phyloP scores from a whole-genome alignment of 2,113 vertebrate species.

The Eulemur rufifrons region DNA sequence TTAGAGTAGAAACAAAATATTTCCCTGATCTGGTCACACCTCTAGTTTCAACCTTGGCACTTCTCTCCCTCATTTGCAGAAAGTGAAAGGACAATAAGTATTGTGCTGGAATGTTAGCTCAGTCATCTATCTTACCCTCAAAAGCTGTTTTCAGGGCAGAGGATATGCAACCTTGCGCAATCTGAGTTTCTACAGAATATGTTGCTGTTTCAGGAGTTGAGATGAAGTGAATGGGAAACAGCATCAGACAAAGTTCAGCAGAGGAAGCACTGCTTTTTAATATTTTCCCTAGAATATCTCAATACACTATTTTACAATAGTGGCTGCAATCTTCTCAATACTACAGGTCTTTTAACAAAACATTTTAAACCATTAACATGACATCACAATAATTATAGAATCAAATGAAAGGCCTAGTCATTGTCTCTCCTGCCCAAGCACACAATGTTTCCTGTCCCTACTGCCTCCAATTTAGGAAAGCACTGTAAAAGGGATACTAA shows the following conservation, averaged over 20 bases:
- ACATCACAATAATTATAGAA: background rate
- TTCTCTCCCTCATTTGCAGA: background rate
- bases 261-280: background rate
- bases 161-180: background rate
- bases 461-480: background rate
- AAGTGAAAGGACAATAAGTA: conserved; percentile 27
- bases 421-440: background rate
- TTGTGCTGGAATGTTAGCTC: background rate
- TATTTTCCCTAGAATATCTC: background rate
- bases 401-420: background rate
- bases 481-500: background rate
- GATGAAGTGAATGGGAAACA: background rate
- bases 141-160: background rate
- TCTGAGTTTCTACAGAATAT: conserved; percentile 11
- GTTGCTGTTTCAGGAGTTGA: background rate
- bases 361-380: background rate
- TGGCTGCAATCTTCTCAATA: conserved; percentile 6
- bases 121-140: background rate
- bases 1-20: background rate
- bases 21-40: background rate
- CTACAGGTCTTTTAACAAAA: background rate
- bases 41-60: background rate
- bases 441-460: background rate
- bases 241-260: background rate
- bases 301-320: background rate